Base-by-base conservation (phyloP, 2,797 vertebrate species). In the Onychomys leucogaster region DNA sequence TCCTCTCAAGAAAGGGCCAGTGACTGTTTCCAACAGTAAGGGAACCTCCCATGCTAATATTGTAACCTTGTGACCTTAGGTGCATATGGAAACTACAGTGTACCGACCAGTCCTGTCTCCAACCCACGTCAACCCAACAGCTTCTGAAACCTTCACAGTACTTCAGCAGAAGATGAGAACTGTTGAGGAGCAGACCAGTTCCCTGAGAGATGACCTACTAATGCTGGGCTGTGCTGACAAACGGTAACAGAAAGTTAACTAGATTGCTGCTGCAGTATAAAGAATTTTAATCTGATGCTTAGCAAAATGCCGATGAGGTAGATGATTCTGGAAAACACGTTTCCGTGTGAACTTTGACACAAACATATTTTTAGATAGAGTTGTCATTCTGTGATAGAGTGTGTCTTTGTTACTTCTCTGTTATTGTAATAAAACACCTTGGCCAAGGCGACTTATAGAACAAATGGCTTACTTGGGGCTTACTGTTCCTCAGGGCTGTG, bases 151-250 rank as follows among this genome's bases (percentile, higher is more conserved):
- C 41, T 96, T 98, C 84, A 97, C 93, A 0, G 71, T 98, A 23
- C 96, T 99, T 59, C 98, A 98, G 27, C 98, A 98, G 92, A 98
- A 98, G 94, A 98, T 99, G 96, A 94, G 97, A 92, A 97, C 98
- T 34, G 98, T 98, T 0, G 99, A 99, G 83, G 98, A 99, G 76
- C 98, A 99, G 97, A 97, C 98, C n/a, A 97, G 97, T 21, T 91
- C 97, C 0, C 94, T 99, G 65, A 93, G 98, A 90, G 95, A 95
- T 55, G 98, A 99, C 16, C 95, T 99, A 25, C 97, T 97, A 80
- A 97, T 94, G 13, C 94, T 99, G 6, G 97, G 98, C 21, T 52
- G 96, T 0, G 83, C 89, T 17, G 89, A 94, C 73, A 97, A 83
- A 97, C 98, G 98, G 98, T 98, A 97, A 96, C 34, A 92, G n/a